Base-by-base conservation (phyloP, 1,140 invertebrate genomes). In the Lordiphosa collinella region DNA sequence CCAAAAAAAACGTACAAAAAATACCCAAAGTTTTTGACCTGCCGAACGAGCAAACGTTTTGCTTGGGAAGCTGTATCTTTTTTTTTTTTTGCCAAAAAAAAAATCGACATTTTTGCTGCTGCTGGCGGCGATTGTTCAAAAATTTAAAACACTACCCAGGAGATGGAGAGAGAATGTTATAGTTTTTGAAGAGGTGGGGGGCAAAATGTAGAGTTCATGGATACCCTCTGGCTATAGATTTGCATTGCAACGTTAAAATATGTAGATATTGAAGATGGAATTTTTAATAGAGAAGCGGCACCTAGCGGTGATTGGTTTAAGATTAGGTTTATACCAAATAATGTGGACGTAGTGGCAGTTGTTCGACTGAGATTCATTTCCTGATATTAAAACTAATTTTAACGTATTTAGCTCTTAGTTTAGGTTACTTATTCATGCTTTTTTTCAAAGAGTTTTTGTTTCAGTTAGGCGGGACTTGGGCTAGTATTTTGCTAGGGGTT, bases 11-110 rank as follows among this genome's bases (percentile, higher is more conserved):
- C 8, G n/a, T 46, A 38, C n/a, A 49, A 55, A 31, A 34, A 50
- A 55, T 41, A 57, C 38, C 35, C 32, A 58, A 63, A 64, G 63
- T 38, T 58, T 82, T 79, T 82, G 76, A 82, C 75, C 75, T 80
- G 75, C 62, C 63, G 53, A 22, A 22, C 18, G 18, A 44, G 41
- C 41, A 44, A 44, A 67, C 63, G 63, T 53, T 56, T 66, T 50
- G 63, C 63, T 49, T 67, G 63, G 63, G 63, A 67, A 67, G 63
- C 41, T 66, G 59, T 38, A 44, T 62, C 60, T 37, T 40, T 54
- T 62, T 59, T 53, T n/a, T n/a, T n/a, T n/a, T n/a, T n/a, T n/a
- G 49, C 48, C 14, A 36, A n/a, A 22, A 41, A 41, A 25, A 43
- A 63, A 58, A 52, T 74, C 59, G 59, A 75, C 70, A 80, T 80